A percentile compares a stretch with the other conserved stretches of the same genome.
phyloP scores from a whole-genome alignment of 2,113 vertebrate genomes.

The Clupea harengus region DNA sequence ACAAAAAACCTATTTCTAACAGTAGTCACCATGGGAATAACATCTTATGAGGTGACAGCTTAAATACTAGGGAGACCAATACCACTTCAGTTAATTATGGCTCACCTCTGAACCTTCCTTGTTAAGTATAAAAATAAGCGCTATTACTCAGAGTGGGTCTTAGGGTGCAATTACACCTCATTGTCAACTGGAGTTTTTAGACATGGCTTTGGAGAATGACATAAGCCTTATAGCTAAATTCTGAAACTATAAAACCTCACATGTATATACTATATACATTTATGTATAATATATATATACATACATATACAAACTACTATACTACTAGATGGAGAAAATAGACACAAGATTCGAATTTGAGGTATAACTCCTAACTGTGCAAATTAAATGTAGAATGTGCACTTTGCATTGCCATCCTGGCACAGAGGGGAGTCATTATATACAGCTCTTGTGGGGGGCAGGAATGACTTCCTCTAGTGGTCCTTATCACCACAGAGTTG shows the following conservation, averaged over 20 bases:
- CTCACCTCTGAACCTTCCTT: not conserved
- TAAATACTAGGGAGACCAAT: slow-evolving; percentile 17
- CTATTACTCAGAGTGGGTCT: not conserved
- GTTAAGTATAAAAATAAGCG: not conserved
- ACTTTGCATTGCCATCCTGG: too few species aligned
- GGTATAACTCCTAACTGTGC: too few species aligned
- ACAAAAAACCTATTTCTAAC: not conserved
- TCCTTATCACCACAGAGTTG: too few species aligned
- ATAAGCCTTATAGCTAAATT: not conserved
- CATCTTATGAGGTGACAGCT: not conserved
- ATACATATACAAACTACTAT: too few species aligned
- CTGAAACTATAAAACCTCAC: not conserved
- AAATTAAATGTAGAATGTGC: too few species aligned
- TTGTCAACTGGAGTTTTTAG: not conserved
- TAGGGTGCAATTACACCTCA: not conserved
- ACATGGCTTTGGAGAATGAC: not conserved
- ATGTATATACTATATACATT: too few species aligned
- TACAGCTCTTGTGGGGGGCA: too few species aligned
- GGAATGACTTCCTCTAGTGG: too few species aligned
- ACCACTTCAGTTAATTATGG: not conserved
- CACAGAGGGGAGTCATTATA: too few species aligned
- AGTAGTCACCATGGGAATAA: slow-evolving; percentile 25
- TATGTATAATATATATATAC: too few species aligned
- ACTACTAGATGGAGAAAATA: too few species aligned
- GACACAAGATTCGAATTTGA: too few species aligned